Percentiles rank a stretch among this genome's conserved stretches.
Conservation (phyloP, 2,888 invertebrate genomes). For the Hylaea fasciaria region DNA sequence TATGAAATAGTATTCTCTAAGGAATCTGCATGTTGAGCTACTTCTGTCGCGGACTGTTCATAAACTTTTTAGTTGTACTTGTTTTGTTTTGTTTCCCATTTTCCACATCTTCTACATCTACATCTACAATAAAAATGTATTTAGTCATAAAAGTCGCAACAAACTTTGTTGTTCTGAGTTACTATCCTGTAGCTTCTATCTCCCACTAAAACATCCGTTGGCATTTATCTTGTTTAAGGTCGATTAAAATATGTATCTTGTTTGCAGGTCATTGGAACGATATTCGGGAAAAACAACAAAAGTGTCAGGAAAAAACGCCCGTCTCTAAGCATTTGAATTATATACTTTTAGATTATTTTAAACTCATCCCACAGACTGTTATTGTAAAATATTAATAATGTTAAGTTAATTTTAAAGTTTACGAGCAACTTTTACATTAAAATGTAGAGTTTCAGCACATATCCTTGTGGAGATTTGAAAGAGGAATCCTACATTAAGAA, state of each 20-base stretch:
- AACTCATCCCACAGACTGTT: slow-evolving; percentile 69
- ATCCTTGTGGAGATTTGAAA: slow-evolving; percentile 24
- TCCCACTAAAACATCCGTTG: slow-evolving; percentile 2
- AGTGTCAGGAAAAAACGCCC: slow-evolving; percentile 91
- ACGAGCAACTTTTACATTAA: slow-evolving; percentile 18
- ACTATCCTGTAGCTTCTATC: neutral
- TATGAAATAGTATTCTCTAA: too few species aligned
- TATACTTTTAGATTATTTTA: slow-evolving; percentile 49
- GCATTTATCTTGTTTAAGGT: slow-evolving; percentile 16
- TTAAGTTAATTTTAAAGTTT: slow-evolving; percentile 40
- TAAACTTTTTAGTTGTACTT: too few species aligned
- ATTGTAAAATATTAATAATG: slow-evolving; percentile 51
- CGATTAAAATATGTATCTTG: slow-evolving; percentile 38
- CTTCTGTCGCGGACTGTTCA: too few species aligned
- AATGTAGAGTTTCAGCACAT: slow-evolving; percentile 40
- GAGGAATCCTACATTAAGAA: slow-evolving; percentile 13
- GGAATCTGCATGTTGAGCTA: too few species aligned
- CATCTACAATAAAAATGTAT: neutral
- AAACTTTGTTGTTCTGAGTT: neutral
- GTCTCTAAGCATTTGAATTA: slow-evolving; percentile 88
- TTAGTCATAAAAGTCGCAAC: neutral
- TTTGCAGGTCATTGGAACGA: slow-evolving; percentile 88
- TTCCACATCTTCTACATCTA: too few species aligned
- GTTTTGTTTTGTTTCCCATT: too few species aligned
- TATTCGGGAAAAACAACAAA: slow-evolving; percentile 91